Conservation (phyloP, 2,797 vertebrate genomes). For the Dendrocincla fuliginosa region DNA sequence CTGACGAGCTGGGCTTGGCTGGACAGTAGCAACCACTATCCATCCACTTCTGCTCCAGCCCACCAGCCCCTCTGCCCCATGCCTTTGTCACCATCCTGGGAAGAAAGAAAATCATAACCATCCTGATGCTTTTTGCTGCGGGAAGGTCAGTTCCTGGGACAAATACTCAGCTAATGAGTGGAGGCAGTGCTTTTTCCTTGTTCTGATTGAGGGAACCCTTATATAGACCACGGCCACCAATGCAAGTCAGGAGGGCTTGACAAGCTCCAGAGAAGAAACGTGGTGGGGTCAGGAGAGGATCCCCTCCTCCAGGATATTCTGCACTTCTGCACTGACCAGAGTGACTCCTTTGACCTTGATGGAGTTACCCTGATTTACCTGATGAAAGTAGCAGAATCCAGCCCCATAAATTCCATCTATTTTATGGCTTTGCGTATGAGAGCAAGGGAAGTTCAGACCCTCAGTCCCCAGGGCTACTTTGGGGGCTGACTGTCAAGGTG, state of each 20-base stretch:
- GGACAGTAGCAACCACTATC: background rate
- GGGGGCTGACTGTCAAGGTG: conserved; percentile 56
- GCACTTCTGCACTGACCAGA: conserved; percentile 24
- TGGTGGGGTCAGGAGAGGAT: background rate
- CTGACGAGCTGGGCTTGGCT: conserved; percentile 23
- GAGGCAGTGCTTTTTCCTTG: background rate
- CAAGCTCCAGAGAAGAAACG: background rate
- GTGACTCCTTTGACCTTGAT: background rate
- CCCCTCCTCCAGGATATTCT: background rate
- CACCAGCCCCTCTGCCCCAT: background rate
- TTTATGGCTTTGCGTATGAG: background rate
- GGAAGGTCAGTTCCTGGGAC: background rate
- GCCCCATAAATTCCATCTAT: background rate
- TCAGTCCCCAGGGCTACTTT: conserved; percentile 56
- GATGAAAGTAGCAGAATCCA: background rate
- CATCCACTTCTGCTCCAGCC: background rate
- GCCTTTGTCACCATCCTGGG: background rate
- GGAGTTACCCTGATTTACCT: conserved; percentile 1
- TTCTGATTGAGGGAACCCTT: background rate
- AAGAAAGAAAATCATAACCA: background rate
- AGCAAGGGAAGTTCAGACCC: conserved; percentile 41
- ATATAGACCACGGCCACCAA: fast-evolving
- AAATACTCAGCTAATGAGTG: background rate
- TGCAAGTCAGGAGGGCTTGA: background rate
- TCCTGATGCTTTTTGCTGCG: background rate